These are phyloP conservation scores for Rattus norvegicus DNA, from an alignment of 2,113 vertebrate species.

Conservation along the genomic window GRCr8 NC_086020.1:236353501-236354000, in stretches of 20 bases:
- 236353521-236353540: neutral
- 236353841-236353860: neutral
- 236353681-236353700: fast-evolving
- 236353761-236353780: neutral
- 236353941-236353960: neutral
- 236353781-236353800: neutral
- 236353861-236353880: neutral
- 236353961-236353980: neutral
- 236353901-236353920: neutral
- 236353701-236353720: neutral
- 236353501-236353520: neutral
- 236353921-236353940: neutral
- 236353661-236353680: neutral
- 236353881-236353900: neutral
- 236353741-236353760: neutral
- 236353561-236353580: neutral
- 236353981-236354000: no score
- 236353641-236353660: neutral
- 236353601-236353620: neutral
- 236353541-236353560: neutral
- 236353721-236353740: neutral
- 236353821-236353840: neutral
- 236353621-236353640: neutral
- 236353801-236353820: neutral
- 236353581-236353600: neutral